These are phyloP conservation scores for Julus scandinavius DNA, from an alignment of 2,888 invertebrate species.

Conservation along the genomic window DNA sequence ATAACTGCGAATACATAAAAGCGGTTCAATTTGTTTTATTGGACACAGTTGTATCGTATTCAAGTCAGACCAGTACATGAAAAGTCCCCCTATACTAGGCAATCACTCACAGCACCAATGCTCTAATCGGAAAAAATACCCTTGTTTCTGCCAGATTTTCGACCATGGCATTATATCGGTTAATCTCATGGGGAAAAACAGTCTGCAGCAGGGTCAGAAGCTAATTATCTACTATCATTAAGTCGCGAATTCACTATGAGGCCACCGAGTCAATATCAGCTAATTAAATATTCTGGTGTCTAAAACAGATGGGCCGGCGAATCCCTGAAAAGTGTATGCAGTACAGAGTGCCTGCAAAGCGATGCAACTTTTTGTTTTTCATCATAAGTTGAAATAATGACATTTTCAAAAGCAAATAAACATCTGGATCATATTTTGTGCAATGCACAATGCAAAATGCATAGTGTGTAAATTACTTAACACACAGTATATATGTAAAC, in stretches of 20 bases:
- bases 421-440: too few relatives aligned
- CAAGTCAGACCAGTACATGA: background rate
- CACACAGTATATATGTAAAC: too few relatives aligned
- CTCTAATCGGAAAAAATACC: background rate
- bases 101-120: background rate
- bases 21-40: background rate
- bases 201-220: background rate
- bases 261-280: background rate
- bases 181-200: background rate
- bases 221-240: constrained; percentile 30
- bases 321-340: background rate
- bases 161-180: background rate
- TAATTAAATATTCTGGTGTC: background rate
- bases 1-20: background rate
- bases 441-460: too few relatives aligned
- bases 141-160: background rate
- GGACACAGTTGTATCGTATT: background rate
- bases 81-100: background rate
- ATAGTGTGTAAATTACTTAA: too few relatives aligned
- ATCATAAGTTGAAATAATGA: too few relatives aligned
- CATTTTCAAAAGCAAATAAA: too few relatives aligned
- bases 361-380: background rate
- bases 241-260: background rate
- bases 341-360: background rate
- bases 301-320: background rate